Evolutionary conservation across 2,113 vertebrate genomes (phyloP), one percentile per base, ranked within the genome.

Genomic region (Crotalus viridis): DNA sequence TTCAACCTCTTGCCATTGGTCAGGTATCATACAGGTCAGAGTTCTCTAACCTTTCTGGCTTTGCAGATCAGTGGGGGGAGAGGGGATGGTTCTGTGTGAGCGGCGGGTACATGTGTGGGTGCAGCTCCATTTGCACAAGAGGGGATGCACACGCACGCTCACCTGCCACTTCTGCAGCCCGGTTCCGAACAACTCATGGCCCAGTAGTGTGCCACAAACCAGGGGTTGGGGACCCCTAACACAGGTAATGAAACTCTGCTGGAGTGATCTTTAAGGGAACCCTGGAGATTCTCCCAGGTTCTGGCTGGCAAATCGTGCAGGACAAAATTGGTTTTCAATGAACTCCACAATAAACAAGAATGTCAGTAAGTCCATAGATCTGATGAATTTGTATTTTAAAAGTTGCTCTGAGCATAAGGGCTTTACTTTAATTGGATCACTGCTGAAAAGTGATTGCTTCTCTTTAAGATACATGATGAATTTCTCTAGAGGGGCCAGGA

Each of bases 361-460:
- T 22, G 46, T 48, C 33, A 89, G 33, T 28, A 69, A 6, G 59
- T 74, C 15, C 46, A 2, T 33, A n/a, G 22, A 10, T 85, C 69
- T 39, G 33, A 10, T 46, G 33, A 85, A 81, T 81, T 81, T 81
- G 17, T 81, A 43, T 43, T 81, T 81, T 9, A 10, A 43, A 85
- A 59, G 7, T 51, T n/a, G 55, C 15, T 81, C 24, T 85, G 39
- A 10, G 5, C 85, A 87, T 51, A 74, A 91, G 19, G 54, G 22
- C 24, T 91, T 39, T 15, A 33, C 17, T 17, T 51, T 59, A 21
- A 64, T 28, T 9, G 46, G 56, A 22, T 56, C 26, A 33, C 81
- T 93, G 95, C 69, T 94, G 97, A 97, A 95, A 97, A 97, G 93
- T 93, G 93, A 93, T 97, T 97, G 96, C 96, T 98, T 98, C 96